Percentiles rank a stretch among this genome's conserved stretches.
Conservation (phyloP, 2,797 vertebrate species). For the Anguilla anguilla region DNA sequence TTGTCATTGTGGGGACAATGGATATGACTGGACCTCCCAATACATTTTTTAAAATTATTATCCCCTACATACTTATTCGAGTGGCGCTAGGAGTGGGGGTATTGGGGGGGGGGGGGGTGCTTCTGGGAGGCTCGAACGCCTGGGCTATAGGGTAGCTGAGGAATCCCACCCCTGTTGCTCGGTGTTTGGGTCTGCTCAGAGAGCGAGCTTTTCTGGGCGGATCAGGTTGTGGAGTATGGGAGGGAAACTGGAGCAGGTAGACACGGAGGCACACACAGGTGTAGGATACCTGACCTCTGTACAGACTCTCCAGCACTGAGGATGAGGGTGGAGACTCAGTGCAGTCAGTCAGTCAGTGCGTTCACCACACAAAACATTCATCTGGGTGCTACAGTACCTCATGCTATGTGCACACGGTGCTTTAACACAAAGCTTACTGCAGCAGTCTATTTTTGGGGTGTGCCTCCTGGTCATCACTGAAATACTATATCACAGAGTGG, state of each 20-base stretch:
- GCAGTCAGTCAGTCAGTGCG: no score
- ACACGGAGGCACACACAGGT: no score
- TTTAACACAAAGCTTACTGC: no score
- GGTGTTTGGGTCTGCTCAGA: constrained; percentile 25
- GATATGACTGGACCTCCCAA: constrained; percentile 53
- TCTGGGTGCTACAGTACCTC: no score
- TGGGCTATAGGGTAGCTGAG: constrained; percentile 38
- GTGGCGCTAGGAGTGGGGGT: constrained; percentile 37
- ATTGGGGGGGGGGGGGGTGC: constrained; percentile 42
- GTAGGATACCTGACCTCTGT: no score
- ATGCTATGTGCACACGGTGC: no score
- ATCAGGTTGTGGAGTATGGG: not conserved
- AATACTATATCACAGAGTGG: no score
- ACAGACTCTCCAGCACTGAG: no score
- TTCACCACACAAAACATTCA: no score
- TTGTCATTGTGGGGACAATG: constrained; percentile 74
- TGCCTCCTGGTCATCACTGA: no score
- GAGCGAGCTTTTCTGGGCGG: not conserved
- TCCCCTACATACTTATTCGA: constrained; percentile 55
- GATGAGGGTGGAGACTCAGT: no score
- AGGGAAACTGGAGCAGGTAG: not conserved
- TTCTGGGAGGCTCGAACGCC: constrained; percentile 26
- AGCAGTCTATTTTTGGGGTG: no score
- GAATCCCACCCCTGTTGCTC: constrained; percentile 43
- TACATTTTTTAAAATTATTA: constrained; percentile 64